phyloP scores from a whole-genome alignment of 2,113 vertebrate genomes.

The Mastomys coucha region DNA sequence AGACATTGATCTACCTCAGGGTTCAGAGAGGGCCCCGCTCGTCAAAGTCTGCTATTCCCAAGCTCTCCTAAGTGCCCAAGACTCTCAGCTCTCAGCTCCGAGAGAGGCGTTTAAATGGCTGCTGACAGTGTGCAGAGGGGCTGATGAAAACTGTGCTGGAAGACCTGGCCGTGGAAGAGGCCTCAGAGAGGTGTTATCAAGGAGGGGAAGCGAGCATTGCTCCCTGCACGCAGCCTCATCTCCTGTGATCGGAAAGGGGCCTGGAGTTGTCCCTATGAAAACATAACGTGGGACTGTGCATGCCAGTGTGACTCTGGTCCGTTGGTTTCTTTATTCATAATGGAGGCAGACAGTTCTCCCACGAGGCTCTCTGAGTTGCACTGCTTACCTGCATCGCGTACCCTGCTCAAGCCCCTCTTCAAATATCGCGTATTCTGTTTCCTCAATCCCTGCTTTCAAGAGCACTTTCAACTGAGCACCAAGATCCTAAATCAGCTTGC shows the following conservation, averaged over 20 bases:
- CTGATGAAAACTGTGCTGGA: not conserved
- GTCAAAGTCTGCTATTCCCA: not conserved
- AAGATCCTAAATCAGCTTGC: not conserved
- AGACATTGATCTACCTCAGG: not conserved
- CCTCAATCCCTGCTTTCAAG: not conserved
- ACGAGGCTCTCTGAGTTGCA: fast-evolving
- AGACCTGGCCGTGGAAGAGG: not conserved
- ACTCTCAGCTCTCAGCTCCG: not conserved
- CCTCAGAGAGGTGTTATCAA: not conserved
- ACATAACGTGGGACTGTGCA: too few relatives aligned
- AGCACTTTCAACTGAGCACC: not conserved
- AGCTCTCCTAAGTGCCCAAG: not conserved
- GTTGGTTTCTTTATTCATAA: not conserved
- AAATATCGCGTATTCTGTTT: not conserved
- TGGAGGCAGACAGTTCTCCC: not conserved
- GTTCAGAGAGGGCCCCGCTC: not conserved
- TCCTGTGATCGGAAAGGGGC: fast-evolving
- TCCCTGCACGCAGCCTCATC: not conserved
- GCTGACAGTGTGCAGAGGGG: too few relatives aligned
- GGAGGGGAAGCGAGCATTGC: not conserved
- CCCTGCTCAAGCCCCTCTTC: fast-evolving
- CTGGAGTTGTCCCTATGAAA: not conserved
- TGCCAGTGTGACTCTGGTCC: fast-evolving
- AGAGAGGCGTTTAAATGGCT: too few relatives aligned
- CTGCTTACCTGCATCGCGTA: not conserved